Percentiles rank a stretch among this genome's conserved stretches.
Conservation (phyloP, 2,113 vertebrate genomes). For the Neolamprologus brichardi region DNA sequence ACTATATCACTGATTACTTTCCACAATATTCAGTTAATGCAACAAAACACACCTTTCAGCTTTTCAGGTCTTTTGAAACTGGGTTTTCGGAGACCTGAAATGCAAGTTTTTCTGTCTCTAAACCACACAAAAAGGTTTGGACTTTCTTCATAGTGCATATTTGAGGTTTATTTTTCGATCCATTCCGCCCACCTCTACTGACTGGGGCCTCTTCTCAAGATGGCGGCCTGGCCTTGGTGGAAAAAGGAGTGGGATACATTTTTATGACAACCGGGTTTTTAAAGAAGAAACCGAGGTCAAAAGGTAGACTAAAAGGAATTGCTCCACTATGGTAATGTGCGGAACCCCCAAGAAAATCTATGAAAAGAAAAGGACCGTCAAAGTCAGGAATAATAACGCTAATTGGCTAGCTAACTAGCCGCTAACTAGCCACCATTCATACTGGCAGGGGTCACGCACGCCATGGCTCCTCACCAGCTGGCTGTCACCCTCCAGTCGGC, state of each 20-base stretch:
- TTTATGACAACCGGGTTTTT: neutral
- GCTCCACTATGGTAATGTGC: neutral
- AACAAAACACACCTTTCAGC: neutral
- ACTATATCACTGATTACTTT: neutral
- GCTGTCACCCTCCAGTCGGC: accelerated
- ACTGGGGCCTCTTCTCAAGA: neutral
- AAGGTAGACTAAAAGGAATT: neutral
- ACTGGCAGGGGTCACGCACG: neutral
- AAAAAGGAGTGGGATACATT: neutral
- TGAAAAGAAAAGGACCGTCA: neutral
- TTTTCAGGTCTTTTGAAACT: neutral
- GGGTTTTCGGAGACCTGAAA: neutral
- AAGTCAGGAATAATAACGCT: neutral
- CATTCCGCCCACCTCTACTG: neutral
- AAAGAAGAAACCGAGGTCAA: neutral
- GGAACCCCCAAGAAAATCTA: neutral
- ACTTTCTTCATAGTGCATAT: neutral
- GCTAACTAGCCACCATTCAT: neutral
- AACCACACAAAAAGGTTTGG: neutral
- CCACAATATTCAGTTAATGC: neutral
- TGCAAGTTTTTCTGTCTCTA: neutral
- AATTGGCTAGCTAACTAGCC: neutral
- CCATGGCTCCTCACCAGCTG: neutral
- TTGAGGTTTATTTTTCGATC: neutral
- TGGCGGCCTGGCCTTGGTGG: neutral